phyloP scores from a whole-genome alignment of 2,797 vertebrate genomes.

The Lindbergichthys nudifrons region DNA sequence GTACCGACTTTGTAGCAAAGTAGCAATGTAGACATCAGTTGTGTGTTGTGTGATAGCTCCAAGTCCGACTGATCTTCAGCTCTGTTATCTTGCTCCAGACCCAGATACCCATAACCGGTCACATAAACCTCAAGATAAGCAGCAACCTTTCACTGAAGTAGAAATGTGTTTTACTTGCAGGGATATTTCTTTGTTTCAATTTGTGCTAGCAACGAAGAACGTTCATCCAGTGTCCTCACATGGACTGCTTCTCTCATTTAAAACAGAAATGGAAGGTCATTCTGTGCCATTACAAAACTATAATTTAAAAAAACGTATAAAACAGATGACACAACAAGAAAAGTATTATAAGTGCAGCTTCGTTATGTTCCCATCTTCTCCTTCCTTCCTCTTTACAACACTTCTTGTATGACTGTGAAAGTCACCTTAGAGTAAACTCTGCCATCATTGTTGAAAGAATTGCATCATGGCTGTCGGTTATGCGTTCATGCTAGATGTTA shows the following conservation, averaged over 20 bases:
- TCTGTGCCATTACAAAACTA: background rate
- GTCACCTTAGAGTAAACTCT: constrained; percentile 59
- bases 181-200: background rate
- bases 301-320: background rate
- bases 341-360: no score
- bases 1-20: background rate
- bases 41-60: background rate
- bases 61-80: background rate
- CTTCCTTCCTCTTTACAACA: background rate
- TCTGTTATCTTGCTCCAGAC: background rate
- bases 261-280: background rate
- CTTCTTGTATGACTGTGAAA: constrained; percentile 42
- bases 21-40: background rate
- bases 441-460: constrained; percentile 33
- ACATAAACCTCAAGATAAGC: background rate
- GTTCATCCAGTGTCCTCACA: background rate
- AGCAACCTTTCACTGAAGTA: background rate
- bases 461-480: constrained; percentile 51
- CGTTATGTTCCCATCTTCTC: background rate
- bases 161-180: background rate
- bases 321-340: background rate
- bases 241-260: background rate
- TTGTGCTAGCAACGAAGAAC: background rate
- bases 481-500: constrained; percentile 55
- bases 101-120: background rate